phyloP scores from a whole-genome alignment of 2,888 invertebrate species.

The Neoascia interrupta region DNA sequence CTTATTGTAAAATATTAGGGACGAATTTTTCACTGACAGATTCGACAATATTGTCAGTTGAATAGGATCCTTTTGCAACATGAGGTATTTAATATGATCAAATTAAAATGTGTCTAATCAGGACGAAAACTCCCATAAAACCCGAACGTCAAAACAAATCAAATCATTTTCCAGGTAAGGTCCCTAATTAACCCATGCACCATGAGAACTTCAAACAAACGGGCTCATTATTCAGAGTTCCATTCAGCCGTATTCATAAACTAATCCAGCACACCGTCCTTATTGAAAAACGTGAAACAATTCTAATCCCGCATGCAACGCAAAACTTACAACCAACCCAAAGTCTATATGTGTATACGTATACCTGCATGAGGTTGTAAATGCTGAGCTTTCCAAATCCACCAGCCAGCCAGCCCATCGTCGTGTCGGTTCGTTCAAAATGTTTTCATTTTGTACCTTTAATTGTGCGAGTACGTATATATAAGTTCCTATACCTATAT shows the following conservation, averaged over 20 bases:
- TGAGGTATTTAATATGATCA: too few species aligned
- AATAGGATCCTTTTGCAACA: too few species aligned
- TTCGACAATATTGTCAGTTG: too few species aligned
- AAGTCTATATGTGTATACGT: background rate
- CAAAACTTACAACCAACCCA: slow-evolving; percentile 17
- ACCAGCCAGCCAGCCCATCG: too few species aligned
- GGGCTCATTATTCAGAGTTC: background rate
- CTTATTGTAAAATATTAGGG: too few species aligned
- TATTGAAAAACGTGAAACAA: slow-evolving; percentile 30
- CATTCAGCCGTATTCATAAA: slow-evolving; percentile 3
- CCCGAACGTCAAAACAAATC: too few species aligned
- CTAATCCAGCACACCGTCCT: slow-evolving; percentile 47
- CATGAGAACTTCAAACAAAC: slow-evolving; percentile 50
- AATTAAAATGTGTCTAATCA: too few species aligned
- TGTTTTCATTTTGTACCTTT: slow-evolving; percentile 37
- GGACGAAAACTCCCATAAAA: too few species aligned
- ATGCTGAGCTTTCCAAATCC: slow-evolving; percentile 14
- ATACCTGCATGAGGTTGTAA: background rate
- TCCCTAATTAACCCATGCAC: too few species aligned
- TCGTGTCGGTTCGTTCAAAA: background rate
- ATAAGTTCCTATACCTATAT: too few species aligned
- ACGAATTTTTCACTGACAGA: too few species aligned
- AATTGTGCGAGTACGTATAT: slow-evolving; percentile 48
- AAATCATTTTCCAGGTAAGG: too few species aligned
- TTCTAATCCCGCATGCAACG: slow-evolving; percentile 31